These are phyloP conservation scores for Meloidogyne exigua DNA, from an alignment of 1,140 invertebrate species.

Conservation along the genomic window DNA sequence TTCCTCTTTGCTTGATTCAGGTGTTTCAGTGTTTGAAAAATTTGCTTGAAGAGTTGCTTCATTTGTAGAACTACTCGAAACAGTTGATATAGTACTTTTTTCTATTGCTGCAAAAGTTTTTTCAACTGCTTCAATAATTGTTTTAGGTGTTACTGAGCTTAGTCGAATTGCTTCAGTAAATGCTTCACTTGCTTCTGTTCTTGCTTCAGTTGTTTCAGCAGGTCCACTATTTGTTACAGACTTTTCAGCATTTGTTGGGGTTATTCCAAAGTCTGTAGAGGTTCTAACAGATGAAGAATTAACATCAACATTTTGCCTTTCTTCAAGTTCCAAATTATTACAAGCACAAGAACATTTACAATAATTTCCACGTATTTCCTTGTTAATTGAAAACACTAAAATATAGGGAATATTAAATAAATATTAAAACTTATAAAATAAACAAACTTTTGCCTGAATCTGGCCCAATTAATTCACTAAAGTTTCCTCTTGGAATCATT, in stretches of 20 bases:
- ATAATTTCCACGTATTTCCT: constrained; percentile 18
- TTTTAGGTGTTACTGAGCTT: neutral
- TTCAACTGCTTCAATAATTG: neutral
- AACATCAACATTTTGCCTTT: neutral
- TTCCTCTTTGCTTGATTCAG: neutral
- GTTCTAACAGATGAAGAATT: neutral
- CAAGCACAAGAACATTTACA: constrained; percentile 29
- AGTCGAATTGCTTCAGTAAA: neutral
- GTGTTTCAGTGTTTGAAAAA: neutral
- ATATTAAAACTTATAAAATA: too few species aligned
- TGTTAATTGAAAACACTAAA: constrained; percentile 18
- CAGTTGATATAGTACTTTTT: neutral
- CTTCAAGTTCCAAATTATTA: constrained; percentile 1
- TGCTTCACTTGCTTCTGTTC: neutral
- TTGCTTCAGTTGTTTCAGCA: neutral
- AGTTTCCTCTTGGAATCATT: neutral
- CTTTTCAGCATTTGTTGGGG: neutral
- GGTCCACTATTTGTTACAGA: neutral
- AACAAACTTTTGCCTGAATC: neutral
- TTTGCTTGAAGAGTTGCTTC: neutral
- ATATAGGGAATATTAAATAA: neutral
- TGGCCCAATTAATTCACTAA: neutral
- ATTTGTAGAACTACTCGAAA: neutral
- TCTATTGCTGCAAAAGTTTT: neutral
- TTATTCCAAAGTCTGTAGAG: too few species aligned